Base-by-base conservation (phyloP, 2,113 vertebrate genomes). In the Erinaceus europaeus region DNA sequence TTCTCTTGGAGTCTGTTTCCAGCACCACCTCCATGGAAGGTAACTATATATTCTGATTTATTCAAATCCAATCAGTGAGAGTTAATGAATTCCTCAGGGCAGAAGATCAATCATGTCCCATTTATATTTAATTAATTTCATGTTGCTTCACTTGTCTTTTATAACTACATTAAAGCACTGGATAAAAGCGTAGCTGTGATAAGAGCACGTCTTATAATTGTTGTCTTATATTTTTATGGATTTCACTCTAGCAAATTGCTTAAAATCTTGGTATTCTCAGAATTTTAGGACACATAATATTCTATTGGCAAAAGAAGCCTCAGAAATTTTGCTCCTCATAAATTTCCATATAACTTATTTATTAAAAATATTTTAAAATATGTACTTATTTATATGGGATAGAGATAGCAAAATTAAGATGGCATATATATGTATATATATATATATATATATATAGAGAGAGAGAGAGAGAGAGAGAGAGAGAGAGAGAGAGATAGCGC, bases 81-180 rank as follows among this genome's bases (percentile, higher is more conserved):
- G 90, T 46, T 95, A 94, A 95, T 80, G 90, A 90, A 92, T 92
- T 93, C 86, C 91, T 90, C 61, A 88, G 91, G 94, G 86, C 86
- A 86, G 86, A 73, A 94, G 93, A 94, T 94, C 94, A 94, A 81
- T 93, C 89, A 83, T 74, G 90, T 89, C 80, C 88, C 91, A 92
- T 91, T 92, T 95, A 91, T 88, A 92, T 88, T 93, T 92, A 91
- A 92, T 95, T 94, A 94, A 95, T 90, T 93, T 93, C 57, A 38
- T 78, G 83, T 93, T 90, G 72, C 64, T 32, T 90, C 62, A 48
- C 76, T 88, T 90, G 57, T 91, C 76, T 85, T 88, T 86, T 65
- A 59, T 68, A 94, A 89, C 74, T 88, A 59, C 69, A 72, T 90
- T 85, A 94, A 90, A 72, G 62, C 64, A 75, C 82, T 81, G 59